phyloP scores from a whole-genome alignment of 2,888 invertebrate species.

The Tiliacea aurago region DNA sequence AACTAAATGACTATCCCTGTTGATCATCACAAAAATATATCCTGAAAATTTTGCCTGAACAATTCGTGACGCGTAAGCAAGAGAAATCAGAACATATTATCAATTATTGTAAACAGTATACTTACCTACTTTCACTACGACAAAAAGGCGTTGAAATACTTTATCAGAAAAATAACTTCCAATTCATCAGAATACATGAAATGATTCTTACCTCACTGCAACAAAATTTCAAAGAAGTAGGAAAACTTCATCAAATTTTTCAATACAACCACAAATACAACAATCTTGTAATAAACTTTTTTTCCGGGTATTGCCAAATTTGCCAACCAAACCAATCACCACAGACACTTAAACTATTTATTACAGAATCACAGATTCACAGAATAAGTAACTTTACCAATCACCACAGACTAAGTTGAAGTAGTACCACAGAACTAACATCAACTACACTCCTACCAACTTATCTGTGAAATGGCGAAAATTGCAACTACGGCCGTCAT shows the following conservation, averaged over 20 bases:
- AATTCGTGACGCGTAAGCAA: conserved; percentile 79
- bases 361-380: too few relatives aligned
- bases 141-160: conserved; percentile 8
- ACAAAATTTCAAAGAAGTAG: conserved; percentile 29
- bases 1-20: not conserved
- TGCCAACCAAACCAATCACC: conserved; percentile 31
- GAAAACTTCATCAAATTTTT: conserved; percentile 34
- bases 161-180: not conserved
- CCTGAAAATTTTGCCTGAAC: conserved; percentile 64
- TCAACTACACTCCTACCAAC: too few relatives aligned
- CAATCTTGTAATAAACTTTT: conserved; percentile 32
- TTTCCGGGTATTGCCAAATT: conserved; percentile 58
- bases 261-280: conserved; percentile 23
- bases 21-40: conserved; percentile 32
- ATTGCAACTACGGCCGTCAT: too few relatives aligned
- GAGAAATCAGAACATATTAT: conserved; percentile 76
- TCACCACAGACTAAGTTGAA: too few relatives aligned
- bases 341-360: too few relatives aligned
- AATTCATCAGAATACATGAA: not conserved
- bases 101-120: conserved; percentile 53
- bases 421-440: too few relatives aligned
- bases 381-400: too few relatives aligned
- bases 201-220: conserved; percentile 41
- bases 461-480: too few relatives aligned
- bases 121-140: conserved; percentile 63